A percentile compares a stretch with the other conserved stretches of the same genome.
These are phyloP conservation scores for Popillia japonica DNA, from an alignment of 1,140 invertebrate genomes.

Conservation along the genomic window DNA sequence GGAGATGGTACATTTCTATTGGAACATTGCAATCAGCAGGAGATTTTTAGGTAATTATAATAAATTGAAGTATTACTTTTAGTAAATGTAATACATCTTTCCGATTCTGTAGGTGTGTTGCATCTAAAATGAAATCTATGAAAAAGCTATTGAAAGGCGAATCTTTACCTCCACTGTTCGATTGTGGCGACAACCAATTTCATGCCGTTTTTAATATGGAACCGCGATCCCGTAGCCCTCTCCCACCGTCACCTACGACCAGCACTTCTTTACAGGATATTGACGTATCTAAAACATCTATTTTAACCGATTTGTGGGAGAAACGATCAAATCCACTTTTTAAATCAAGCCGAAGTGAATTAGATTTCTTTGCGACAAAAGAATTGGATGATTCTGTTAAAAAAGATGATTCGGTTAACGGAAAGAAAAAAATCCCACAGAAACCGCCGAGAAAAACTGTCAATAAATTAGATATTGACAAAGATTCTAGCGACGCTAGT, in stretches of 20 bases:
- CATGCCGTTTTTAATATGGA: slow-evolving; percentile 77
- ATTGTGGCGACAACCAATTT: slow-evolving; percentile 77
- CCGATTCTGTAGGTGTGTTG: slow-evolving; percentile 65
- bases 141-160: slow-evolving; percentile 79
- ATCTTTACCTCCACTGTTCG: slow-evolving; percentile 68
- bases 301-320: slow-evolving; percentile 30
- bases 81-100: background rate
- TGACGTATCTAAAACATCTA: slow-evolving; percentile 51
- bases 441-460: slow-evolving; percentile 72
- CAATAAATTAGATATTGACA: slow-evolving; percentile 58
- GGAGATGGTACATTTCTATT: slow-evolving; percentile 86
- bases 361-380: slow-evolving; percentile 50
- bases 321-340: slow-evolving; percentile 43
- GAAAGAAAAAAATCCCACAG: slow-evolving; percentile 67
- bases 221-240: slow-evolving; percentile 76
- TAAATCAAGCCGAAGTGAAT: slow-evolving; percentile 58
- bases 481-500: slow-evolving; percentile 61
- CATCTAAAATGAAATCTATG: slow-evolving; percentile 84
- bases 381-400: slow-evolving; percentile 8
- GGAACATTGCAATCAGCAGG: slow-evolving; percentile 79
- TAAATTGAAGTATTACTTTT: background rate
- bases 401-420: slow-evolving; percentile 42
- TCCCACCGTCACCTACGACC: slow-evolving; percentile 72
- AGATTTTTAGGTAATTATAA: slow-evolving; percentile 70
- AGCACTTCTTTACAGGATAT: slow-evolving; percentile 63